Percentiles rank a stretch among this genome's conserved stretches.
Conservation (phyloP, 2,888 invertebrate genomes). For the Limnephilus rhombicus region DNA sequence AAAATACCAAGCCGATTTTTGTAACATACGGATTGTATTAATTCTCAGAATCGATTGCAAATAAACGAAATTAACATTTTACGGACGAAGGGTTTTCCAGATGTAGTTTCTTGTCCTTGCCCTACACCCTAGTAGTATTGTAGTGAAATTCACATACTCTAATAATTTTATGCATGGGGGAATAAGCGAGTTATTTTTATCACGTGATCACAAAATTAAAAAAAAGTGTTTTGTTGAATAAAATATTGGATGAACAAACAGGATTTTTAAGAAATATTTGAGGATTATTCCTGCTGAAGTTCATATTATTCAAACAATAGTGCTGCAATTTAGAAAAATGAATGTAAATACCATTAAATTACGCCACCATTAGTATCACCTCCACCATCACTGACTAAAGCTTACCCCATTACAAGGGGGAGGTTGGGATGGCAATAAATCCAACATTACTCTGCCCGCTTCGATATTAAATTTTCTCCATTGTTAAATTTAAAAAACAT, state of each 20-base stretch:
- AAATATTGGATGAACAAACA: background rate
- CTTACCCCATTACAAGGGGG: background rate
- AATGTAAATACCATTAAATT: background rate
- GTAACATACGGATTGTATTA: background rate
- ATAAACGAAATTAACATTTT: background rate
- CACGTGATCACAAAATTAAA: background rate
- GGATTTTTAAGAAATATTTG: background rate
- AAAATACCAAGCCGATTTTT: background rate
- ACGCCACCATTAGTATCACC: background rate
- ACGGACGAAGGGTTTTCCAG: background rate
- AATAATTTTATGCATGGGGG: background rate
- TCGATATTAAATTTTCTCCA: slow-evolving; percentile 50
- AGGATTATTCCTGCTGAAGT: background rate
- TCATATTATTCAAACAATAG: background rate
- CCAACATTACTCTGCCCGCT: slow-evolving; percentile 14
- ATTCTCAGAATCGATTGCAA: background rate
- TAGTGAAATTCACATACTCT: background rate
- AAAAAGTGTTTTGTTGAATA: no score
- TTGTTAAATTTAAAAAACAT: slow-evolving; percentile 37
- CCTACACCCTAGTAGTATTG: background rate
- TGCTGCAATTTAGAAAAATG: no score
- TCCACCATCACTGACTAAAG: background rate
- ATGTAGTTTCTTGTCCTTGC: background rate
- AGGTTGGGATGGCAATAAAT: slow-evolving; percentile 42
- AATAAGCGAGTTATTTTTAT: background rate